Conservation (phyloP, 2,113 vertebrate species). For the Pipa parva region DNA sequence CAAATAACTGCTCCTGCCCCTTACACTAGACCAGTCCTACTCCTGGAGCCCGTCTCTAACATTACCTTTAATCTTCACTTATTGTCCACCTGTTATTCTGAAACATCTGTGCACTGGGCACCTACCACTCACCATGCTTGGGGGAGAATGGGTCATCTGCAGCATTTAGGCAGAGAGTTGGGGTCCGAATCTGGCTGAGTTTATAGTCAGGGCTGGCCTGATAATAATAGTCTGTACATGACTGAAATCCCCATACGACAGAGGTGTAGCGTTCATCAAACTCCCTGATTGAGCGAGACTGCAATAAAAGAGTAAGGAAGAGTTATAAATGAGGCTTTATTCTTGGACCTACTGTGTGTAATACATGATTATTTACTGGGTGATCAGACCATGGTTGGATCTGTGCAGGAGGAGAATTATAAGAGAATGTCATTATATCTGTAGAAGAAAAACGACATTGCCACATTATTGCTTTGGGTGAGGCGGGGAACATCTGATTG, state of each 20-base stretch:
- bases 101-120: too few species aligned
- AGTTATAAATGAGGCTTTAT: background rate
- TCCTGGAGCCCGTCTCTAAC: too few species aligned
- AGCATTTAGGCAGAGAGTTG: conserved; percentile 76
- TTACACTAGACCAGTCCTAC: too few species aligned
- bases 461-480: too few species aligned
- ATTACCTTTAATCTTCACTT: too few species aligned
- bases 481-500: background rate
- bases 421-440: conserved; percentile 67
- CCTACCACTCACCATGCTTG: conserved; percentile 53
- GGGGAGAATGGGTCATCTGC: conserved; percentile 79
- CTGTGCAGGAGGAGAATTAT: rapidly evolving
- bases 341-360: too few species aligned
- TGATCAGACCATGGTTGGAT: too few species aligned
- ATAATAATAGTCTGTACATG: conserved; percentile 66
- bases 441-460: conserved; percentile 3
- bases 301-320: background rate
- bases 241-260: conserved; percentile 68
- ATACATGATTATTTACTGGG: too few species aligned
- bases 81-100: too few species aligned
- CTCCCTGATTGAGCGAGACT: conserved; percentile 71
- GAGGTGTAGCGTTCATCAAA: conserved; percentile 73
- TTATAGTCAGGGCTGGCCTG: conserved; percentile 68
- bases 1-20: too few species aligned
- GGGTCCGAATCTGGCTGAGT: conserved; percentile 58